These are phyloP conservation scores for Zophobas atratus DNA, from an alignment of 1,140 invertebrate species.

Conservation along the genomic window DNA sequence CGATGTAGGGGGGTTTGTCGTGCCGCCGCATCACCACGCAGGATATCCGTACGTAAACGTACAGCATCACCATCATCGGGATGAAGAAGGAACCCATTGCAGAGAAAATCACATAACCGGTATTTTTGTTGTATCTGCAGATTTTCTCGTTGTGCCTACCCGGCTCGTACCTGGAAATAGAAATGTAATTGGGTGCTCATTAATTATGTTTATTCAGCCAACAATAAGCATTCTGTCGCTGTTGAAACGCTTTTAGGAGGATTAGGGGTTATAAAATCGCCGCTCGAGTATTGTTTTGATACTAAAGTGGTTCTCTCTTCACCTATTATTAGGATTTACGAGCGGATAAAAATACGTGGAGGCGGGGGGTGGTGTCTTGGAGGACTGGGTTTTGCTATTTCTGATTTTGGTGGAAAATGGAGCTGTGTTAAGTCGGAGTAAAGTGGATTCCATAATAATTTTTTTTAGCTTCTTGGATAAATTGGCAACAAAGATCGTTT, in stretches of 20 bases:
- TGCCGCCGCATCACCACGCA: slow-evolving; percentile 83
- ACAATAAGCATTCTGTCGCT: slow-evolving; percentile 17
- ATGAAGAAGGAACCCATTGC: slow-evolving; percentile 94
- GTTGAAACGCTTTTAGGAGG: slow-evolving; percentile 22
- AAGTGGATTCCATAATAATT: neutral
- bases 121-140: slow-evolving; percentile 85
- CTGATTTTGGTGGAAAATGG: slow-evolving; percentile 10
- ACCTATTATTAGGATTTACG: slow-evolving; percentile 35
- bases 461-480: neutral
- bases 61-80: slow-evolving; percentile 92
- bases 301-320: slow-evolving; percentile 24
- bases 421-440: neutral
- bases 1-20: slow-evolving; percentile 66
- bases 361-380: neutral
- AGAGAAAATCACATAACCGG: slow-evolving; percentile 91
- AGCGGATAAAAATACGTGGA: slow-evolving; percentile 10
- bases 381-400: slow-evolving; percentile 7
- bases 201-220: slow-evolving; percentile 28
- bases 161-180: slow-evolving; percentile 76
- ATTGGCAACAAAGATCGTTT: no score
- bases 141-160: slow-evolving; percentile 70
- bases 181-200: slow-evolving; percentile 15
- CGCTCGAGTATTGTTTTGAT: slow-evolving; percentile 26
- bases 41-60: slow-evolving; percentile 91
- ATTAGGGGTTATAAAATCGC: slow-evolving; percentile 32